Evolutionary conservation across 1,140 invertebrate species (phyloP).

Genomic region (Probaryconus sp.): DNA sequence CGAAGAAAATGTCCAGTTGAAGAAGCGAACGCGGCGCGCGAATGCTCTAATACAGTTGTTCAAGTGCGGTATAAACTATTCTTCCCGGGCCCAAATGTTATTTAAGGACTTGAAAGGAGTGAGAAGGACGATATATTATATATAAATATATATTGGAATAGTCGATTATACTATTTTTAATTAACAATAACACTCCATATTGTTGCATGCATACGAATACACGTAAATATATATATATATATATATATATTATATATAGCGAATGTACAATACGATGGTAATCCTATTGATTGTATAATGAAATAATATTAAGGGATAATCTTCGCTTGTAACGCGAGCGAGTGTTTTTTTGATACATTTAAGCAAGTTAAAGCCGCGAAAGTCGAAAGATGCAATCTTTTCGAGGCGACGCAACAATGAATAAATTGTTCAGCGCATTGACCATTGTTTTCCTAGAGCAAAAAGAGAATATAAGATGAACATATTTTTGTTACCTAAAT

Average conservation of each 20-base stretch:
- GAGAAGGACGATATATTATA: slow-evolving; percentile 47
- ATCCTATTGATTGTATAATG: slow-evolving; percentile 55
- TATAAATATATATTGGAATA: too few species aligned
- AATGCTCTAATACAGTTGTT: slow-evolving; percentile 68
- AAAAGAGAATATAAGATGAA: background rate
- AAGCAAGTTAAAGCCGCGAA: slow-evolving; percentile 6
- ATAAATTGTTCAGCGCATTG: slow-evolving; percentile 18
- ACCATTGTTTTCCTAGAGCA: slow-evolving; percentile 23
- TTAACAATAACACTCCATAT: slow-evolving; percentile 70
- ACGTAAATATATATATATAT: slow-evolving; percentile 56
- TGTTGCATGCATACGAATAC: slow-evolving; percentile 76
- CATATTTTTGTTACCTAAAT: slow-evolving; percentile 31
- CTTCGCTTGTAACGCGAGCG: slow-evolving; percentile 65
- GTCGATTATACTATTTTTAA: slow-evolving; percentile 74
- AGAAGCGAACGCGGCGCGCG: slow-evolving; percentile 64
- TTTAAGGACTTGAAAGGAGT: slow-evolving; percentile 54
- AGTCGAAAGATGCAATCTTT: slow-evolving; percentile 31
- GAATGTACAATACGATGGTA: slow-evolving; percentile 57
- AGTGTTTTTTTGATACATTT: slow-evolving; percentile 38
- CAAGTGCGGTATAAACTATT: slow-evolving; percentile 69
- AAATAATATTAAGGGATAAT: slow-evolving; percentile 54
- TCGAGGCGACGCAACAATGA: background rate
- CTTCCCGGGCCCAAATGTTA: slow-evolving; percentile 77
- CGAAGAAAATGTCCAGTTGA: background rate
- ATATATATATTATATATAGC: slow-evolving; percentile 56